Evolutionary conservation across 2,113 vertebrate species (phyloP).

Genomic region (Rhombomys opimus): DNA sequence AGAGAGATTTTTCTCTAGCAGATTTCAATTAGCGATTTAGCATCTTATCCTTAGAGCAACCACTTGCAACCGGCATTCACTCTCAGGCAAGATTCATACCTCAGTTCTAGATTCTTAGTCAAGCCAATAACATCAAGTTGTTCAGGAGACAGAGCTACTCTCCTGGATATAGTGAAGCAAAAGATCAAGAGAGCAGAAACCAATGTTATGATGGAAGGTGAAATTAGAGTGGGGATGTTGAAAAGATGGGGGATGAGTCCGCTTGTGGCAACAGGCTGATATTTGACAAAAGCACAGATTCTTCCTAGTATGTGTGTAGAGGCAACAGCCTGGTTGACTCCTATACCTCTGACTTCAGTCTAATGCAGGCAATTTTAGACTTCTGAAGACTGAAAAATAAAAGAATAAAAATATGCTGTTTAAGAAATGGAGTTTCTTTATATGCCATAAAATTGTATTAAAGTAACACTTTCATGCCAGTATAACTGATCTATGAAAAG

Average conservation of each 20-base stretch:
- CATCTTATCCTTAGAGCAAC: background rate
- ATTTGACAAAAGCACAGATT: background rate
- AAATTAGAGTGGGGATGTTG: background rate
- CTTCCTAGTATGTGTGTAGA: background rate
- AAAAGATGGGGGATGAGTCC: background rate
- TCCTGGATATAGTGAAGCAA: background rate
- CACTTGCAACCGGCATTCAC: background rate
- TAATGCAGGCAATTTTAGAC: background rate
- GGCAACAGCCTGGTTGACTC: fast-evolving
- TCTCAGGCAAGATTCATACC: background rate
- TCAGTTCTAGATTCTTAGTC: background rate
- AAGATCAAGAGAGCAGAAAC: background rate
- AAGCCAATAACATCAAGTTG: background rate
- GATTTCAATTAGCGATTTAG: background rate
- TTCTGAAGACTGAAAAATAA: background rate
- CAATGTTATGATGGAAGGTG: background rate
- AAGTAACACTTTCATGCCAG: background rate
- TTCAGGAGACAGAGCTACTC: background rate
- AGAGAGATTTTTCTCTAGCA: background rate
- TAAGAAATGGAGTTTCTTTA: background rate
- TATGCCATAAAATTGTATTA: background rate
- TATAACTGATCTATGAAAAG: background rate
- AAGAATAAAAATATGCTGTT: background rate
- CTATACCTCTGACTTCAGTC: background rate
- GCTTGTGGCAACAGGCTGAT: background rate